Evolutionary conservation across 1,140 invertebrate species (phyloP), one percentile per base, ranked within the genome.

Genomic region (Drosophila tani): DNA sequence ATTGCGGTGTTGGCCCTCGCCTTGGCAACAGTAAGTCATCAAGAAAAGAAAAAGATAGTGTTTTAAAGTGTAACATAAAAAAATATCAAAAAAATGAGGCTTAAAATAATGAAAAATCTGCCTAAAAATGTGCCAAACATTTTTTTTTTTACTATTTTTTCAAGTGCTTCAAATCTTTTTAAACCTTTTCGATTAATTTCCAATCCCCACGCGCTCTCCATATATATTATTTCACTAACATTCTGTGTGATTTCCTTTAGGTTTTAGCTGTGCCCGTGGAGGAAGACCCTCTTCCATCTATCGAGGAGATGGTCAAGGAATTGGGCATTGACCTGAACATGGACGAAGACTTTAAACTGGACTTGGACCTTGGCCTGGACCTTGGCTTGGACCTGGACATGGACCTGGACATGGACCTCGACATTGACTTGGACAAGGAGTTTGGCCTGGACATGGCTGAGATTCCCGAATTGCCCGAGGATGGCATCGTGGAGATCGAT

Each of bases 21-120:
- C 21, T 11, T 77, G 75, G 56, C 75, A 29, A 24, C 64, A 32
- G 75, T 78, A 35, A 78, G 17, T n/a, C 8, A 29, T 19, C 9
- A 32, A 21, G 2, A 15, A 21, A 8, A 17, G 2, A n/a, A 56
- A 12, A 6, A 14, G 0, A 3, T 21, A 56, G 32, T 24, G 19
- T 21, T 57, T 17, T 21, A 19, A 19, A 7, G 15, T 24, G 21
- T 17, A 14, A 27, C 6, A 27, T 8, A 24, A 14, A 5, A 6
- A 3, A 7, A 6, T 8, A 27, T 5, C 15, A 15, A 49, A 29
- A 32, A 51, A 11, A 17, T 2, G n/a, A 32, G 24, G 1, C 32
- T 32, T 32, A 0, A 50, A 27, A 27, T 4, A 21, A 29, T 11
- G 5, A 1, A 12, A 53, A 35, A 35, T 35, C 11, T 5, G 0